Evolutionary conservation across 2,113 vertebrate genomes (phyloP).

Genomic region (Microcebus jonahi): DNA sequence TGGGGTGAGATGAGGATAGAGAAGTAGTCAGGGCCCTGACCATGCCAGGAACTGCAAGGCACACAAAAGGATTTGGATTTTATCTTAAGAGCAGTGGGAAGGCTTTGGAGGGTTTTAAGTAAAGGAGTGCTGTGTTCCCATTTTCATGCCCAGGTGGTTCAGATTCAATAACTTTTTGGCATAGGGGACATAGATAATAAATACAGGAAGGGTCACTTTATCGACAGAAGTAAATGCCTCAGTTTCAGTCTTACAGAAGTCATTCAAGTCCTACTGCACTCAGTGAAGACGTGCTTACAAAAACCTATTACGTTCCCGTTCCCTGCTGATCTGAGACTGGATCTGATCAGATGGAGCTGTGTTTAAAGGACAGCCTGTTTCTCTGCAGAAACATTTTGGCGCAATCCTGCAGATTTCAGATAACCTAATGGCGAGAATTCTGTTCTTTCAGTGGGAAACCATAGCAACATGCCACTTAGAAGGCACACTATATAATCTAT

Average conservation of each 20-base stretch:
- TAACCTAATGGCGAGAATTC: slow-evolving; percentile 76
- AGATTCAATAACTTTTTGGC: slow-evolving; percentile 7
- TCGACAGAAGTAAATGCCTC: not conserved
- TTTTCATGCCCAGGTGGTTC: not conserved
- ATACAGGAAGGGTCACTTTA: not conserved
- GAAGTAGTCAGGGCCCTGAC: not conserved
- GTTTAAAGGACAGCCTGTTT: slow-evolving; percentile 64
- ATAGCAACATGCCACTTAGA: slow-evolving; percentile 84
- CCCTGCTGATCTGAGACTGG: slow-evolving; percentile 27
- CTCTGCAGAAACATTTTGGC: slow-evolving; percentile 62
- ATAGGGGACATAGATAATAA: not conserved
- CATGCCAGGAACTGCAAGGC: not conserved
- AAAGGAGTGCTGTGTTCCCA: not conserved
- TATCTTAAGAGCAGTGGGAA: not conserved
- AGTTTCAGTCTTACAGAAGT: not conserved
- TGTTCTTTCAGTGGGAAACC: slow-evolving; percentile 83
- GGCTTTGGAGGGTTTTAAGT: not conserved
- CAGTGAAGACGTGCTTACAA: not conserved
- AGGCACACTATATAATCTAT: slow-evolving; percentile 81
- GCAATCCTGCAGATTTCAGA: slow-evolving; percentile 65
- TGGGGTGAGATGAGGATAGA: not conserved
- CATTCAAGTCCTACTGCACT: slow-evolving; percentile 14
- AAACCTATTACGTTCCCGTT: not conserved
- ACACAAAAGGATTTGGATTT: not conserved
- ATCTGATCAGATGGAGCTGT: slow-evolving; percentile 48